Conservation (phyloP, 2,113 vertebrate genomes). For the Tetrao urogallus region DNA sequence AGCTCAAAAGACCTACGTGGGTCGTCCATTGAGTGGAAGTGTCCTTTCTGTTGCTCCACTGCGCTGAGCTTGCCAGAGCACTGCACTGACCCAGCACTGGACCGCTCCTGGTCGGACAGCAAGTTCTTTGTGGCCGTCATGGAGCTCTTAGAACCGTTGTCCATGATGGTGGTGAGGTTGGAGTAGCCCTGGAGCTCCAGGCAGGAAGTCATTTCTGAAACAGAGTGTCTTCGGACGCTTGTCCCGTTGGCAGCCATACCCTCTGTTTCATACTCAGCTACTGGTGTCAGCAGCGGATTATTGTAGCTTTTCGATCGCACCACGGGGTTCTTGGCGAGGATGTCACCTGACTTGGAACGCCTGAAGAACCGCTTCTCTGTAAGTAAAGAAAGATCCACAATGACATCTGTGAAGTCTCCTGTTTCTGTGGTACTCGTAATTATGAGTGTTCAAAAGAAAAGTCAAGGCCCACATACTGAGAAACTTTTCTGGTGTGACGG, state of each 20-base stretch:
- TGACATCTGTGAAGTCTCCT: background rate
- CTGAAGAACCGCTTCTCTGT: conserved; percentile 88
- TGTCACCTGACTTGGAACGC: conserved; percentile 76
- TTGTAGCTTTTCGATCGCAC: conserved; percentile 97
- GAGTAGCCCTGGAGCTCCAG: conserved; percentile 83
- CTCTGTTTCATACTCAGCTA: conserved; percentile 88
- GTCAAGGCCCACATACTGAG: background rate
- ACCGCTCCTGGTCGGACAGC: conserved; percentile 11
- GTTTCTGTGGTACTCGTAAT: background rate
- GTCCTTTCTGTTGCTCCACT: conserved; percentile 61
- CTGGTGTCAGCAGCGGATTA: conserved; percentile 89
- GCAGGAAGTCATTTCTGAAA: conserved; percentile 92
- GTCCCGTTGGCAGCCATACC: conserved; percentile 46
- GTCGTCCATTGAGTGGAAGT: conserved; percentile 51
- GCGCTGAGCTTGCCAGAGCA: conserved; percentile 35
- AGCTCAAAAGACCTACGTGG: conserved; percentile 63
- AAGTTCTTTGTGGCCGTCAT: conserved; percentile 21
- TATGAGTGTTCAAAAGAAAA: background rate
- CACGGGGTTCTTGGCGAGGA: conserved; percentile 87
- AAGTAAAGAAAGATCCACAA: background rate
- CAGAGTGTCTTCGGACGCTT: conserved; percentile 87
- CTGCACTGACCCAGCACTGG: background rate
- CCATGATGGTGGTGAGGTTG: conserved; percentile 71
- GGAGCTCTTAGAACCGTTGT: conserved; percentile 67
- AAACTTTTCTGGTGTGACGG: background rate